Evolutionary conservation across 1,140 invertebrate species (phyloP).

Genomic region (Portunus trituberculatus): DNA sequence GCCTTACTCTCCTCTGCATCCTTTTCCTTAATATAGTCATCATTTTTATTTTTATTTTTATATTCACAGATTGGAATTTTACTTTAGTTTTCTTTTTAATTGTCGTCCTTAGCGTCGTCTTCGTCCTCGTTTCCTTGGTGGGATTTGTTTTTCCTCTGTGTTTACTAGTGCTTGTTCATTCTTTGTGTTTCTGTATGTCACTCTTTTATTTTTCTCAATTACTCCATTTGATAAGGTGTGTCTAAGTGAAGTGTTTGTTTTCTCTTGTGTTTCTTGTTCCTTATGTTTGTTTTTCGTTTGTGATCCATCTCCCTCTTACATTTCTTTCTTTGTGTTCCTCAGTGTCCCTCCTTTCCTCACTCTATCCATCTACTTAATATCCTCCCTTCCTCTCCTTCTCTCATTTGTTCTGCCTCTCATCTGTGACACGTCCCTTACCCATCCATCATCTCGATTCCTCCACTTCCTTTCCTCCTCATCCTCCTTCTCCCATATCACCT

Average conservation of each 20-base stretch:
- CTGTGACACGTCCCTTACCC: background rate
- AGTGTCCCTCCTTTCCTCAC: background rate
- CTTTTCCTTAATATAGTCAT: background rate
- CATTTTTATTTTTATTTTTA: background rate
- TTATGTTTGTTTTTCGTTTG: background rate
- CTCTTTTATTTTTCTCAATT: background rate
- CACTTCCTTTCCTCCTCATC: slow-evolving; percentile 28
- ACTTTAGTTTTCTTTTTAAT: too few species aligned
- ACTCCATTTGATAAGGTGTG: too few species aligned
- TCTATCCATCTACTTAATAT: background rate
- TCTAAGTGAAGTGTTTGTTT: too few species aligned
- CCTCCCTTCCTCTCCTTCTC: background rate
- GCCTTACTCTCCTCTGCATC: background rate
- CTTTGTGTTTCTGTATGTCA: background rate
- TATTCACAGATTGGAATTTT: too few species aligned
- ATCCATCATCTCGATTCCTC: background rate
- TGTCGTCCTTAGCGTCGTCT: background rate
- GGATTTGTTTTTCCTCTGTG: too few species aligned
- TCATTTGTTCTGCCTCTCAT: background rate
- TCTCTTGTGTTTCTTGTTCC: too few species aligned
- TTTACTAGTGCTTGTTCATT: background rate
- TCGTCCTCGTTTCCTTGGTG: too few species aligned
- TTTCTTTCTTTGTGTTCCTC: background rate
- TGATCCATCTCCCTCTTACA: background rate
- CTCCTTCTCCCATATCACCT: too few species aligned